phyloP scores from a whole-genome alignment of 2,113 vertebrate species.

The Rallus limicola region DNA sequence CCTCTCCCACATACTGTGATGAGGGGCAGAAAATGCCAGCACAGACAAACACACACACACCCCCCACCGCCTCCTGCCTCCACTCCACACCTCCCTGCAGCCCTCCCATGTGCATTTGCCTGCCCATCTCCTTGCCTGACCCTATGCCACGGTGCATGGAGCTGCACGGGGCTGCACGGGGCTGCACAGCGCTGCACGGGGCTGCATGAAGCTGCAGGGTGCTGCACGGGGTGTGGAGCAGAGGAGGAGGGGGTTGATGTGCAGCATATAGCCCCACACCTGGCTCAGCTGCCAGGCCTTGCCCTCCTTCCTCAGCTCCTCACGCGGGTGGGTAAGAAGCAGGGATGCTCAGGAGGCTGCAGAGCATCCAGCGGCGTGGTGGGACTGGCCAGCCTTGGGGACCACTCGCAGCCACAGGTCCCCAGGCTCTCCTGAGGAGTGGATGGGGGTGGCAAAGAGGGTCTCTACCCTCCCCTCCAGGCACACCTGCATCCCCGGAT shows the following conservation, averaged over 20 bases:
- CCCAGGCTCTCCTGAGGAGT: background rate
- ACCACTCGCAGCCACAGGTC: background rate
- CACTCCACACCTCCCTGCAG: background rate
- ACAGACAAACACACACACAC: background rate
- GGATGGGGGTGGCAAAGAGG: background rate
- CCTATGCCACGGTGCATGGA: rapidly evolving
- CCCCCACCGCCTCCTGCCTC: background rate
- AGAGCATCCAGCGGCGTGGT: background rate
- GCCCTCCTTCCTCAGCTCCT: background rate
- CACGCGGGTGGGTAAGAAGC: rapidly evolving
- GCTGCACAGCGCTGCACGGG: background rate
- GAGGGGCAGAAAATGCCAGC: background rate
- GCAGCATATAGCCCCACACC: background rate
- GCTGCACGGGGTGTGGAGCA: background rate
- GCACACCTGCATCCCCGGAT: background rate
- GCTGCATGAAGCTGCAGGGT: background rate
- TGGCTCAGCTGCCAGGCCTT: background rate
- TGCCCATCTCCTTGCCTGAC: background rate
- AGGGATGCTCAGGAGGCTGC: background rate
- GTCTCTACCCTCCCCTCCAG: background rate
- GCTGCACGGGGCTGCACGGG: background rate
- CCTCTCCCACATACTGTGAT: rapidly evolving
- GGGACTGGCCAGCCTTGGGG: background rate
- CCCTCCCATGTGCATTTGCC: background rate
- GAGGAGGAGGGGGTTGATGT: background rate